A percentile compares a stretch with the other conserved stretches of the same genome.
Conservation (phyloP, 2,113 vertebrate species). For the Atlantisia rogersi region DNA sequence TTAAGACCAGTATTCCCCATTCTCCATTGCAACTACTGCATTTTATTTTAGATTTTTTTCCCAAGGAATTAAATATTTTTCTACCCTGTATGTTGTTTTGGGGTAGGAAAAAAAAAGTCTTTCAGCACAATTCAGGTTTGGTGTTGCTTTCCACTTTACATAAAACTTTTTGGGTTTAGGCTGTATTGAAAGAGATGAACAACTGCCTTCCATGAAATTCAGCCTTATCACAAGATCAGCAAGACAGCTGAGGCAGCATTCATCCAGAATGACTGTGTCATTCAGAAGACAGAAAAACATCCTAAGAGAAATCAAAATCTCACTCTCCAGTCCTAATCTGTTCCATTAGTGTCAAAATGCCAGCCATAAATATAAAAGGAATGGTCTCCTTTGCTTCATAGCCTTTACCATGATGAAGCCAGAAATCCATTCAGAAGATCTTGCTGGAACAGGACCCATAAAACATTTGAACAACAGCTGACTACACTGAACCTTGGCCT, state of each 20-base stretch:
- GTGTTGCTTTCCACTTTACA: neutral
- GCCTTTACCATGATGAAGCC: neutral
- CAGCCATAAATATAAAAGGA: neutral
- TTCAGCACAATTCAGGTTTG: neutral
- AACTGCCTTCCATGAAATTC: neutral
- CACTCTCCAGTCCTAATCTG: neutral
- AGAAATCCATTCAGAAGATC: neutral
- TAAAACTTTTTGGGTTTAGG: neutral
- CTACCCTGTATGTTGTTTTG: neutral
- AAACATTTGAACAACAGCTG: neutral
- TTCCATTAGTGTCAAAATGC: neutral
- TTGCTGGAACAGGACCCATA: neutral
- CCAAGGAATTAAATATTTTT: neutral
- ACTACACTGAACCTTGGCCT: neutral
- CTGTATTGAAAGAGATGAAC: neutral
- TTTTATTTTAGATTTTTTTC: neutral
- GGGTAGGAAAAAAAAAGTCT: neutral
- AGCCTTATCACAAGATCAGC: neutral
- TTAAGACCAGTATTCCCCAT: neutral
- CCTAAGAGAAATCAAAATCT: neutral
- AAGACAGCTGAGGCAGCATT: neutral
- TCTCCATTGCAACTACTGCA: neutral
- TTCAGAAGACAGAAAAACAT: neutral
- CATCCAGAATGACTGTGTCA: neutral
- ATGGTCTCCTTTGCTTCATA: neutral